Conservation (phyloP, 2,797 vertebrate species). For the Apodemus agrarius region DNA sequence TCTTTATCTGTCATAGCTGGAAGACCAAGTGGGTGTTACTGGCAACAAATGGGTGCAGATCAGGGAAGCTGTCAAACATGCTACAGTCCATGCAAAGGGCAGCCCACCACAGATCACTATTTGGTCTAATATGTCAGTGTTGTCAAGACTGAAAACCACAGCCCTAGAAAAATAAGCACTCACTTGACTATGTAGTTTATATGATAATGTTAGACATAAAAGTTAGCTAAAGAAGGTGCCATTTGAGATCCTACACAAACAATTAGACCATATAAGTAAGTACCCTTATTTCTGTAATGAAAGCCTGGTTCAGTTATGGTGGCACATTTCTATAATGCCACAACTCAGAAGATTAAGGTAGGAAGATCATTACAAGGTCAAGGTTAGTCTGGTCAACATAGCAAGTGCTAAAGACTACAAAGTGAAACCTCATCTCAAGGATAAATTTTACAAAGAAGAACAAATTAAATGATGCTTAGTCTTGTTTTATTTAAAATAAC, state of each 20-base stretch:
- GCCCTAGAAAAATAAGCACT: neutral
- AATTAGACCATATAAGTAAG: slow-evolving; percentile 9
- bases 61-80: neutral
- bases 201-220: neutral
- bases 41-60: neutral
- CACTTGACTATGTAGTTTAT: neutral
- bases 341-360: neutral
- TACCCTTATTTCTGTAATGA: neutral
- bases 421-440: neutral
- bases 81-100: neutral
- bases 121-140: neutral
- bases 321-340: neutral
- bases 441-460: neutral
- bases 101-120: neutral
- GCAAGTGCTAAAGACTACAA: neutral
- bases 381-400: neutral
- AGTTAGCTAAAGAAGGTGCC: neutral
- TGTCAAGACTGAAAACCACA: neutral
- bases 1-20: neutral
- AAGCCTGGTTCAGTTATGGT: neutral
- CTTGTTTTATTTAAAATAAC: slow-evolving; percentile 5
- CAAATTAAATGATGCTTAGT: neutral
- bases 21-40: neutral
- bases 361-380: neutral
- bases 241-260: neutral